phyloP scores from a whole-genome alignment of 1,140 invertebrate species.

The Bombus affinis region DNA sequence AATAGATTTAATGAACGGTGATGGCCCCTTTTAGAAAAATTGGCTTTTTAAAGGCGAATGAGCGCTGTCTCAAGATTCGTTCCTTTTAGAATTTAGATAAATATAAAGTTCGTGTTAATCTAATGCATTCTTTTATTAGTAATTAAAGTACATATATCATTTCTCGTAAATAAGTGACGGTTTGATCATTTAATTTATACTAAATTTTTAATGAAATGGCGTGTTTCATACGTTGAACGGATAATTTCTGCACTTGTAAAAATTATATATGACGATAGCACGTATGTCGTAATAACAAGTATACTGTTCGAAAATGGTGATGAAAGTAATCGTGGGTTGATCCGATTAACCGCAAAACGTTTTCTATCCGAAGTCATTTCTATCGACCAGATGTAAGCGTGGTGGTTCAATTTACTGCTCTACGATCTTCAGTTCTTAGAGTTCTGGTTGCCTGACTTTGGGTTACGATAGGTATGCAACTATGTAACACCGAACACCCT shows the following conservation, averaged over 20 bases:
- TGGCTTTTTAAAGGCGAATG: background rate
- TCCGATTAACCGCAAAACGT: background rate
- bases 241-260: too few relatives aligned
- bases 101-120: too few relatives aligned
- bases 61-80: background rate
- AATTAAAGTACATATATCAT: too few relatives aligned
- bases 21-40: constrained; percentile 9
- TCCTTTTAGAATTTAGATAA: background rate
- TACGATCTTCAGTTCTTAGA: constrained; percentile 35
- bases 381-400: background rate
- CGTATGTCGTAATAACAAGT: background rate
- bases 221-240: too few relatives aligned
- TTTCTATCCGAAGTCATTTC: constrained; percentile 18
- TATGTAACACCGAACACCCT: constrained; percentile 20
- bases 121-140: too few relatives aligned
- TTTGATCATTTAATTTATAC: too few relatives aligned
- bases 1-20: constrained; percentile 4
- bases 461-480: constrained; percentile 48
- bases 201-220: too few relatives aligned
- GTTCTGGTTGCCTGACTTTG: constrained; percentile 31
- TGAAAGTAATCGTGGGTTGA: background rate
- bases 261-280: background rate
- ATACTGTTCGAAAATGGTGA: background rate
- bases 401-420: constrained; percentile 28
- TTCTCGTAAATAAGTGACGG: too few relatives aligned